A percentile compares a stretch with the other conserved stretches of the same genome.
phyloP scores from a whole-genome alignment of 2,888 invertebrate species.

The Listrodromus nycthemerus region DNA sequence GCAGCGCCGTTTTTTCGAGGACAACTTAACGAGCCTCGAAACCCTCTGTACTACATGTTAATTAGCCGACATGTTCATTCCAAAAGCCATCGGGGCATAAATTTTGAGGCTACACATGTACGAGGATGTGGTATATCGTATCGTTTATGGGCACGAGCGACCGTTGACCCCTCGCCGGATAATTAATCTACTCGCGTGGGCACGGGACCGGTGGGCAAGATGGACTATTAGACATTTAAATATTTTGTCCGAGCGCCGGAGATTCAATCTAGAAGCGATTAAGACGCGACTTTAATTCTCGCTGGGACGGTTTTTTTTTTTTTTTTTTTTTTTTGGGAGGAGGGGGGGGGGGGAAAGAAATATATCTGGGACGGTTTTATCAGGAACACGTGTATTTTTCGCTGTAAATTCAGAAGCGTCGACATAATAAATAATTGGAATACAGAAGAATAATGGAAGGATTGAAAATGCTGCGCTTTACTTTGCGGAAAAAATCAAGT shows the following conservation, averaged over 20 bases:
- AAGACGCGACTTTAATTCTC: not conserved
- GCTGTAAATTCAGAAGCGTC: not conserved
- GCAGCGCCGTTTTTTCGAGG: constrained; percentile 39
- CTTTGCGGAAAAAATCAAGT: too few species aligned
- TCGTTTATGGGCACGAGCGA: constrained; percentile 31
- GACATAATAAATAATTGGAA: too few species aligned
- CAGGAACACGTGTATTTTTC: not conserved
- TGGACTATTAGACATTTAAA: constrained; percentile 39
- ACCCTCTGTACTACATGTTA: constrained; percentile 64
- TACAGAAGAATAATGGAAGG: too few species aligned
- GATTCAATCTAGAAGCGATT: constrained; percentile 9
- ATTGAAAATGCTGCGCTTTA: too few species aligned
- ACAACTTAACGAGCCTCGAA: constrained; percentile 60
- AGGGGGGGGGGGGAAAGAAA: not conserved
- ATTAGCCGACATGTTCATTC: constrained; percentile 66
- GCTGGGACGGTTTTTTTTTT: not conserved
- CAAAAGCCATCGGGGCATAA: constrained; percentile 61
- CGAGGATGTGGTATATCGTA: constrained; percentile 46
- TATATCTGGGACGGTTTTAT: not conserved
- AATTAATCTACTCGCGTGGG: constrained; percentile 65
- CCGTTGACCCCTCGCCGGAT: constrained; percentile 57
- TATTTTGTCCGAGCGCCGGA: constrained; percentile 16
- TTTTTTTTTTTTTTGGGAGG: too few species aligned
- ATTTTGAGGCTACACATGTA: constrained; percentile 33
- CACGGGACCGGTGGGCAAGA: constrained; percentile 27